phyloP scores from a whole-genome alignment of 1,140 invertebrate species.

The Drosophila repletoides region DNA sequence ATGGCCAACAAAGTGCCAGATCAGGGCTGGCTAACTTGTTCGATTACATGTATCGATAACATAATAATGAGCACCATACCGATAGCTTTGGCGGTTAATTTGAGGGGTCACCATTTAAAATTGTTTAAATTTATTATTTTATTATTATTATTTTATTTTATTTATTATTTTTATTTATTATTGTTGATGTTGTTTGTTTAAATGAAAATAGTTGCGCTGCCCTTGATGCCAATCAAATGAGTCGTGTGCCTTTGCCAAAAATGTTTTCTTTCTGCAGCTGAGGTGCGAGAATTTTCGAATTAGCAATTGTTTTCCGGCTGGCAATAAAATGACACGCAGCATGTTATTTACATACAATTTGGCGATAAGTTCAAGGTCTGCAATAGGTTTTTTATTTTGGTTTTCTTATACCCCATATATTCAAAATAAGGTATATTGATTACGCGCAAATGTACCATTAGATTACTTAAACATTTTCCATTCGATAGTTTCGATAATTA shows the following conservation, averaged over 20 bases:
- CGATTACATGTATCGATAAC: slow-evolving; percentile 1
- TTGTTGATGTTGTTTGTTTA: slow-evolving; percentile 29
- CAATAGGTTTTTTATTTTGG: too few species aligned
- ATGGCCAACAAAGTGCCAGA: slow-evolving; percentile 15
- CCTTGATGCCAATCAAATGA: slow-evolving; percentile 50
- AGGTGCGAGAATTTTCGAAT: slow-evolving; percentile 3
- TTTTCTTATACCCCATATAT: too few species aligned
- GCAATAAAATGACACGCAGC: slow-evolving; percentile 19
- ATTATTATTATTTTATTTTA: slow-evolving; percentile 1
- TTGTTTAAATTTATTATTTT: not conserved
- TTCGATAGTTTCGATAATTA: too few species aligned
- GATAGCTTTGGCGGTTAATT: slow-evolving; percentile 3
- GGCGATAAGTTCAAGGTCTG: slow-evolving; percentile 65
- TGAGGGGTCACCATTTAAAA: not conserved
- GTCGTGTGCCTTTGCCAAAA: slow-evolving; percentile 31
- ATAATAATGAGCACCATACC: not conserved
- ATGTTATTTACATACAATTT: slow-evolving; percentile 52
- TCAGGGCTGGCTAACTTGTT: not conserved
- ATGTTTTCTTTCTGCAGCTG: too few species aligned
- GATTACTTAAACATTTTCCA: too few species aligned
- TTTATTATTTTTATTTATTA: slow-evolving; percentile 1
- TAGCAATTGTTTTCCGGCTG: slow-evolving; percentile 47
- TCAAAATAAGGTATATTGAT: too few species aligned
- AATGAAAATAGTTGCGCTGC: slow-evolving; percentile 37
- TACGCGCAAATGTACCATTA: too few species aligned